phyloP scores from a whole-genome alignment of 2,797 vertebrate species.

The Telmatherina bonti region DNA sequence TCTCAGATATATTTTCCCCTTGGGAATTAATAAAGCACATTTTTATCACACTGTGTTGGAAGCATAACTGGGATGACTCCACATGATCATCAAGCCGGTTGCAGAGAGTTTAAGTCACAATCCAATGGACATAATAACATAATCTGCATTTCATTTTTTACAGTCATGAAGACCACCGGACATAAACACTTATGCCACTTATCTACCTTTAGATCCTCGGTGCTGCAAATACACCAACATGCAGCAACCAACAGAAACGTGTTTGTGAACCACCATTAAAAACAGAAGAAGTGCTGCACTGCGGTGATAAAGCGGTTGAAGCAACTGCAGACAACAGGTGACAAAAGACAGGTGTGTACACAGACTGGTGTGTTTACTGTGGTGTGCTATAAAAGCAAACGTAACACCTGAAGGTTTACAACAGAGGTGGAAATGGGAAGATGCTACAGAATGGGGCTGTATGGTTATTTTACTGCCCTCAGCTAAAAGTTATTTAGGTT shows the following conservation, averaged over 20 bases:
- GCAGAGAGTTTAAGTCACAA: not conserved
- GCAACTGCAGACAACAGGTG: constrained; percentile 29
- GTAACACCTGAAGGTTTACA: constrained; percentile 40
- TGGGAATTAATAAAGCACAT: not conserved
- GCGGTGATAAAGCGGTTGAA: not conserved
- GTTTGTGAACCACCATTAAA: not conserved
- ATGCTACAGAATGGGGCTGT: not conserved
- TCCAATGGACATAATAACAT: not conserved
- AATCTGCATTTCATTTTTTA: not conserved
- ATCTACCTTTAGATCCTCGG: too few relatives aligned
- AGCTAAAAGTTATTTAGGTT: not conserved
- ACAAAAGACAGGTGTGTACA: constrained; percentile 18
- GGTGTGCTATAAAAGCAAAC: constrained; percentile 10
- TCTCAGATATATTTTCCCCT: not conserved
- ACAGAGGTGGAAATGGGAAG: not conserved
- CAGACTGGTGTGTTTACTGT: constrained; percentile 1
- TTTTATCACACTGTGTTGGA: not conserved
- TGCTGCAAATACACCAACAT: too few relatives aligned
- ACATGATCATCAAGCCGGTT: too few relatives aligned
- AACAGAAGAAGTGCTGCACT: not conserved
- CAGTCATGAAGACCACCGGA: not conserved
- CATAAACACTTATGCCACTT: not conserved
- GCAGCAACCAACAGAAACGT: too few relatives aligned
- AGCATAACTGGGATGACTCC: not conserved
- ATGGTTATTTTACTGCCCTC: not conserved